Base-by-base conservation (phyloP, 2,113 vertebrate genomes). In the Aramus guarauna region DNA sequence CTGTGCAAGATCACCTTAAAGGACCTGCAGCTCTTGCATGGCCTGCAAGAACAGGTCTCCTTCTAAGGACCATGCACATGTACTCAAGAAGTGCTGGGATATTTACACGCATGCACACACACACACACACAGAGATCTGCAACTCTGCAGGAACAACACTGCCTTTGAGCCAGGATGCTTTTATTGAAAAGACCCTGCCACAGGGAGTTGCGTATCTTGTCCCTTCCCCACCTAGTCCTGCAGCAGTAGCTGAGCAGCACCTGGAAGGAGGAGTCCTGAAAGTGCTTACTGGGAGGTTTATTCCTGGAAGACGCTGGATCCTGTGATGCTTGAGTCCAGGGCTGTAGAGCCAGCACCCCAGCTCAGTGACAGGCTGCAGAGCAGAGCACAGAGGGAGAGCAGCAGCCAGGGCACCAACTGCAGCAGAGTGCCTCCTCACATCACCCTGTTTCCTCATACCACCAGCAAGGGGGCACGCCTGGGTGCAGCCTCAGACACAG, bases 231-330 rank as follows among this genome's bases (percentile, higher is more conserved):
- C 56, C 59, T 63, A 32, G 29, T 79, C 84, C 87, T 73, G 84
- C 58, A 87, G 86, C 91, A 87, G 66, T 58, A 92, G 60, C 83
- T 81, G 76, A 91, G 73, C 94, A 96, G 92, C 86, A 94, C 91
- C 92, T 86, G 58, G 83, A 94, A 87, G 48, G 76, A 92, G 81
- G 85, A 97, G 86, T 96, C 74, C 76, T 94, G 80, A 97, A 97
- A 97, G 94, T 97, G 94, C 89, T 95, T 92, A 84, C 67, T 87
- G 80, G 90, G 74, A 92, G 74, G 34, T 95, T 92, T 94, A 69
- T 94, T 95, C 84, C 86, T 96, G 95, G 97, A 97, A 97, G 96
- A 97, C 94, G 0, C 84, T 95, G 95, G 95, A 97, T 97, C 96
- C 84, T 92, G 90, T 95, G 84, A 94, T 79, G 89, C 89, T 95